Evolutionary conservation across 2,797 vertebrate species (phyloP), one percentile per base, ranked within the genome.

Genomic region (Melanotaenia boesemani): DNA sequence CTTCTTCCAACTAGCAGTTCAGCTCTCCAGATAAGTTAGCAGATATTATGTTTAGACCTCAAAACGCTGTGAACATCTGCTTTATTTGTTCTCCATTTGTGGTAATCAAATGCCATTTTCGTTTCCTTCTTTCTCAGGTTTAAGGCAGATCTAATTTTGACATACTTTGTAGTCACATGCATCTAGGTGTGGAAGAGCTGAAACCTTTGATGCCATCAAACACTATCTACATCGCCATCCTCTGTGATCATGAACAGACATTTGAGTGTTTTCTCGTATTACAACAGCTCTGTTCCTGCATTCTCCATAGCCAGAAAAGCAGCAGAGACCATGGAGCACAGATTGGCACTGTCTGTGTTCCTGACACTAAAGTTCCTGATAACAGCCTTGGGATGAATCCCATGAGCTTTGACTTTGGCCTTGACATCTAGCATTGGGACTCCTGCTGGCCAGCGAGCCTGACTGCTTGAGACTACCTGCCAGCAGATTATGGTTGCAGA

Each of bases 221-320:
- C 26, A 26, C 81, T 4, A n/a, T 90, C 63, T 88, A 83, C 73
- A 71, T 91, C 73, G 85, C 83, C 32, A 67, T 89, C 56, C 28
- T 86, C 1, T 67, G 76, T 11, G 76, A 87, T 12, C 83, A 84
- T 0, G 67, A 80, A 15, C 67, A 48, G 20, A 79, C 82, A 2
- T 90, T 90, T 3, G 82, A 86, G 50, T 91, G 41, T 91, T 55
- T 93, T 90, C 57, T 72, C 76, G 9, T 91, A 83, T 57, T 87
- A 89, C 70, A 73, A 66, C 22, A 79, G 59, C 18, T 22, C 26
- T 0, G 64, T 91, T 3, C 86, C 89, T 4, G 83, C 88, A 1
- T 91, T 91, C 65, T 62, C 28, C 2, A 22, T 6, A 0, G 80
- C 78, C 12, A 32, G 46, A 26, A 77, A 74, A 63, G 56, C 52